These are phyloP conservation scores for Halocaridina rubra DNA, from an alignment of 2,888 invertebrate genomes.

Conservation along the genomic window DNA sequence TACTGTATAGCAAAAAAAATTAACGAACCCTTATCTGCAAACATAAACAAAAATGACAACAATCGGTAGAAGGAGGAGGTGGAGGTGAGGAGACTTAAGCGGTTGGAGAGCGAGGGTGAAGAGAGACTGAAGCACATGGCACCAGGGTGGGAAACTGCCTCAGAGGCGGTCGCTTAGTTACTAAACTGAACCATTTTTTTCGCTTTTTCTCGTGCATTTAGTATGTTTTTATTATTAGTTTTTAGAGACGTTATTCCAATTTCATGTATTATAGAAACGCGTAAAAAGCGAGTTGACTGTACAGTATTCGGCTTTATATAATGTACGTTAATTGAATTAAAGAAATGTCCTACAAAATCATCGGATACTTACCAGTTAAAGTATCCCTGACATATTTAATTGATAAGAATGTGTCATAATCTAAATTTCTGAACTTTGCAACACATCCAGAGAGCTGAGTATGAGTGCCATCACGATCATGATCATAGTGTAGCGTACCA, in stretches of 20 bases:
- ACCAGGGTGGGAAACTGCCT: too few species aligned
- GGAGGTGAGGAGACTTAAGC: too few species aligned
- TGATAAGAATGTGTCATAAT: constrained; percentile 89
- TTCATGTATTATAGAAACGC: too few species aligned
- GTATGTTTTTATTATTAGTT: too few species aligned
- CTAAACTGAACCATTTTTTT: too few species aligned
- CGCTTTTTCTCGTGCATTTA: too few species aligned
- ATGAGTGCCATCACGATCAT: constrained; percentile 97
- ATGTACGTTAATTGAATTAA: background rate
- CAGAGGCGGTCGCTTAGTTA: too few species aligned
- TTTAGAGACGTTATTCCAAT: too few species aligned
- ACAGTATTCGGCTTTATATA: background rate
- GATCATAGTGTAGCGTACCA: constrained; percentile 94
- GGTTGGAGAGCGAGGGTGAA: too few species aligned
- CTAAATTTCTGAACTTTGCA: constrained; percentile 90
- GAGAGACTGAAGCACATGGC: too few species aligned
- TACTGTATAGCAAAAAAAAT: background rate
- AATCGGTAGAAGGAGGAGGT: background rate
- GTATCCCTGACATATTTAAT: constrained; percentile 92
- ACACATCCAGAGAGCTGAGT: constrained; percentile 95
- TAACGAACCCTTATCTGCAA: too few species aligned
- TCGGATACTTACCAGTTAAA: constrained; percentile 78
- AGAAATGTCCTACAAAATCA: background rate
- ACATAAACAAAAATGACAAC: background rate
- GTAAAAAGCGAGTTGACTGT: too few species aligned